phyloP scores from a whole-genome alignment of 2,888 invertebrate genomes.

The Nomada goodeniana region DNA sequence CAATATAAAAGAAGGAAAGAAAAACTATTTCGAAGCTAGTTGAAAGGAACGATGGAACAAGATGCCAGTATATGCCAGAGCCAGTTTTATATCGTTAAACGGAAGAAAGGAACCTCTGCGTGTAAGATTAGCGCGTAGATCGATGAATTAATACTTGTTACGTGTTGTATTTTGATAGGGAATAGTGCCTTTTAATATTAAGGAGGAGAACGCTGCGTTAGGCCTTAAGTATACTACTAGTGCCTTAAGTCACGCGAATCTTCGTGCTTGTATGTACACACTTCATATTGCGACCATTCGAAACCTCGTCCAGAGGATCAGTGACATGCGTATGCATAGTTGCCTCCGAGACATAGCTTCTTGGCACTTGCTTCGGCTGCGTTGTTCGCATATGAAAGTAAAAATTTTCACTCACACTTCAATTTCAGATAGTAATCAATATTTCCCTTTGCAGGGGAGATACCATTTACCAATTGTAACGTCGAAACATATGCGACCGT shows the following conservation, averaged over 20 bases:
- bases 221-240: conserved; percentile 79
- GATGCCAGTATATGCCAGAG: conserved; percentile 82
- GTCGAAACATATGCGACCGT: too few relatives aligned
- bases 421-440: too few relatives aligned
- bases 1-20: neutral
- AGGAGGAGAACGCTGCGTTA: conserved; percentile 73
- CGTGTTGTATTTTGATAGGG: conserved; percentile 75
- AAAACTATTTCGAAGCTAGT: conserved; percentile 58
- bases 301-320: conserved; percentile 65
- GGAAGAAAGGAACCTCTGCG: conserved; percentile 71
- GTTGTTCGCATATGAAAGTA: too few relatives aligned
- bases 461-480: too few relatives aligned
- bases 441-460: too few relatives aligned
- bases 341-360: too few relatives aligned
- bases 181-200: conserved; percentile 82
- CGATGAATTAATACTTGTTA: conserved; percentile 73
- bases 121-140: conserved; percentile 64
- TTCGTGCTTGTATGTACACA: conserved; percentile 69
- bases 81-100: conserved; percentile 77
- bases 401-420: too few relatives aligned
- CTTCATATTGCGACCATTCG: conserved; percentile 67
- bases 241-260: conserved; percentile 81
- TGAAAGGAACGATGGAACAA: conserved; percentile 69
- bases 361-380: too few relatives aligned
- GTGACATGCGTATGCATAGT: conserved; percentile 16